Conservation (phyloP, 2,113 vertebrate species). For the Spheniscus mendiculus region DNA sequence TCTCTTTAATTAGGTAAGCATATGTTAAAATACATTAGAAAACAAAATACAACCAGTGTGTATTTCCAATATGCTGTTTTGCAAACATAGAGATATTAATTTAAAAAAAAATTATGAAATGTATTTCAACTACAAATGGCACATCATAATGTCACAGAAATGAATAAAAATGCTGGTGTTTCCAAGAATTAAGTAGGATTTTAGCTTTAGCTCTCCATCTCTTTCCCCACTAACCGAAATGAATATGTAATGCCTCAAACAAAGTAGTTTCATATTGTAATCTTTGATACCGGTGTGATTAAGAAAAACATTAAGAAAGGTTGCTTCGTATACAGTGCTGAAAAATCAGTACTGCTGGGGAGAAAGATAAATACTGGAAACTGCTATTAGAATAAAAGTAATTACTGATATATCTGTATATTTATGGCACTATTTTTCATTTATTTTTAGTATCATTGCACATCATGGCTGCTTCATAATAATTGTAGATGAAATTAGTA, state of each 20-base stretch:
- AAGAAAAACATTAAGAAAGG: constrained; percentile 11
- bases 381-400: background rate
- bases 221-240: background rate
- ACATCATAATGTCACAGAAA: background rate
- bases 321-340: background rate
- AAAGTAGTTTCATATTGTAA: background rate
- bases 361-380: background rate
- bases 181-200: constrained; percentile 23
- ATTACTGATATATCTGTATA: background rate
- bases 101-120: background rate
- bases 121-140: background rate
- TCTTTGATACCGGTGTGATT: constrained; percentile 1
- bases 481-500: background rate
- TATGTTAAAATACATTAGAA: background rate
- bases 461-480: background rate
- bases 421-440: background rate
- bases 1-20: background rate
- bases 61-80: background rate
- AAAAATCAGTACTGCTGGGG: background rate
- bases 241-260: background rate
- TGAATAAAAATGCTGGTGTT: background rate
- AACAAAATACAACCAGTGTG: background rate
- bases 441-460: background rate
- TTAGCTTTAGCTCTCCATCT: constrained; percentile 26
- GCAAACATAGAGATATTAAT: background rate